These are phyloP conservation scores for Drosophila bocki DNA, from an alignment of 1,140 invertebrate genomes.

Conservation along the genomic window DNA sequence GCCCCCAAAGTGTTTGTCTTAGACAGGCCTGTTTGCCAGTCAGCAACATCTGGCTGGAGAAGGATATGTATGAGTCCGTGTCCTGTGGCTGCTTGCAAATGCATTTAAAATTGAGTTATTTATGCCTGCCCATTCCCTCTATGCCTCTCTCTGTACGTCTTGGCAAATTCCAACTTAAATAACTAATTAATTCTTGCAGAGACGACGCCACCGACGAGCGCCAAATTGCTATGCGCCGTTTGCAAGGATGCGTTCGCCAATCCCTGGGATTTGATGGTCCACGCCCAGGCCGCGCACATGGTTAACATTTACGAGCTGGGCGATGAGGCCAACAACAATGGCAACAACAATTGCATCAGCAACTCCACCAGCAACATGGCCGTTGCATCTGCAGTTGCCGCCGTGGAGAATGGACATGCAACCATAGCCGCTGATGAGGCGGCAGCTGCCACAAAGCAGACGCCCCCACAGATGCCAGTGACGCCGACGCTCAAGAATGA, in stretches of 20 bases:
- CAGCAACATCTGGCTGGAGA: conserved; percentile 70
- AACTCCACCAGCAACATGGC: conserved; percentile 30
- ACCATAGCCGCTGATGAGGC: conserved; percentile 50
- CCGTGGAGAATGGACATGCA: conserved; percentile 54
- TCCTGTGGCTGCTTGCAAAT: conserved; percentile 63
- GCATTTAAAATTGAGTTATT: conserved; percentile 84
- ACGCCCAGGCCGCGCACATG: conserved; percentile 92
- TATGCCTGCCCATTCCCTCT: conserved; percentile 49
- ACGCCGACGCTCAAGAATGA: conserved; percentile 76
- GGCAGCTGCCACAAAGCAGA: conserved; percentile 60
- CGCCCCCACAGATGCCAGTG: conserved; percentile 54
- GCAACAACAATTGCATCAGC: conserved; percentile 31
- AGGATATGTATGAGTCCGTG: conserved; percentile 28
- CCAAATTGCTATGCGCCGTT: conserved; percentile 89
- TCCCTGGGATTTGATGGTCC: conserved; percentile 93
- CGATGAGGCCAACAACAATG: conserved; percentile 66
- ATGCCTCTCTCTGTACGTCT: background rate
- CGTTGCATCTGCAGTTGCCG: conserved; percentile 48
- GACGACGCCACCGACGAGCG: conserved; percentile 85
- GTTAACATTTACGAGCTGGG: conserved; percentile 92
- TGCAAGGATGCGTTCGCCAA: conserved; percentile 92
- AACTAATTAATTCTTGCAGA: conserved; percentile 76
- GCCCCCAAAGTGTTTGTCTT: conserved; percentile 49
- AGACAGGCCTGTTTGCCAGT: conserved; percentile 63
- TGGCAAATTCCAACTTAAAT: conserved; percentile 78